phyloP scores from a whole-genome alignment of 2,797 vertebrate genomes.

The Benthosema pterotum region DNA sequence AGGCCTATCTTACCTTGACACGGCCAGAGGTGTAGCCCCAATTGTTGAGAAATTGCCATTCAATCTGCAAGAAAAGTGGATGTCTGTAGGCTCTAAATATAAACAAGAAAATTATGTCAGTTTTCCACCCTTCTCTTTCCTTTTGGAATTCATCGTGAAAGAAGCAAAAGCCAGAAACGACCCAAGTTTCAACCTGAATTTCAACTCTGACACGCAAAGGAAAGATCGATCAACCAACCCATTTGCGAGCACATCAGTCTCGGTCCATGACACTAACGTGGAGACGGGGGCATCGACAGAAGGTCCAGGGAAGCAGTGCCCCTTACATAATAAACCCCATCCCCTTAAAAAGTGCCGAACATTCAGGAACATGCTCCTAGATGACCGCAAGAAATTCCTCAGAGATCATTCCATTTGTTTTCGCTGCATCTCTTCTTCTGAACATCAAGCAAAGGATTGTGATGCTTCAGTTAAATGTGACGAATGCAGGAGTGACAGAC shows the following conservation, averaged over 20 bases:
- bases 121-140: too few relatives aligned
- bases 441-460: constrained; percentile 9
- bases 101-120: too few relatives aligned
- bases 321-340: constrained; percentile 13
- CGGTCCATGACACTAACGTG: not conserved
- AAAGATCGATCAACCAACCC: not conserved
- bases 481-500: constrained; percentile 9
- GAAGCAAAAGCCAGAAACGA: too few relatives aligned
- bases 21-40: too few relatives aligned
- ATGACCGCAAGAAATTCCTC: not conserved
- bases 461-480: not conserved
- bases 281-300: not conserved
- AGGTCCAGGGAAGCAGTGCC: not conserved
- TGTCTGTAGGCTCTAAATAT: too few relatives aligned
- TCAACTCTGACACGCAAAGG: too few relatives aligned
- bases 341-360: not conserved
- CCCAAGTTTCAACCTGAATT: too few relatives aligned
- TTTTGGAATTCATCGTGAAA: too few relatives aligned
- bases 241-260: not conserved
- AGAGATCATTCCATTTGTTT: constrained; percentile 9
- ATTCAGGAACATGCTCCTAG: constrained; percentile 3
- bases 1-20: not conserved
- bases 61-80: too few relatives aligned
- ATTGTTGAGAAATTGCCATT: not conserved
- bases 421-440: not conserved